Evolutionary conservation across 1,140 invertebrate genomes (phyloP).

Genomic region (Platyura marginata): DNA sequence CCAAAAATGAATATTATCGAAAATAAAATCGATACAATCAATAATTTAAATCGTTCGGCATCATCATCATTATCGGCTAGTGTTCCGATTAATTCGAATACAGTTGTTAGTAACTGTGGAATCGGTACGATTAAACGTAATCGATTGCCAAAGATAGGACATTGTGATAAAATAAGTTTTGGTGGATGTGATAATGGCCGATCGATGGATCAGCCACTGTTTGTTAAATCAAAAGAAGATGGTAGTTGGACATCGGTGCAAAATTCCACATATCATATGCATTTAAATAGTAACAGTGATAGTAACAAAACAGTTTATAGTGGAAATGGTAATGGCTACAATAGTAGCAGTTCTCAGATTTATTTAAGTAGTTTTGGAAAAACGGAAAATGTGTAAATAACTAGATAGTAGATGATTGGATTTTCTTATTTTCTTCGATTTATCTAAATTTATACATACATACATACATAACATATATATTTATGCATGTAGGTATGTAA

Average conservation of each 20-base stretch:
- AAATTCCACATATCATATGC: constrained; percentile 17
- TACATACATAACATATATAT: too few species aligned
- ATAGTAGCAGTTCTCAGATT: constrained; percentile 2
- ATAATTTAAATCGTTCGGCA: constrained; percentile 10
- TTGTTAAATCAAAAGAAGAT: constrained; percentile 23
- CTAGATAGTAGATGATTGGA: too few species aligned
- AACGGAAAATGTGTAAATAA: constrained; percentile 6
- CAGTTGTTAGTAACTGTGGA: background rate
- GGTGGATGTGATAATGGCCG: constrained; percentile 16
- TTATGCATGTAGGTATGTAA: too few species aligned
- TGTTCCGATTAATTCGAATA: background rate
- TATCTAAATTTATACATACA: too few species aligned
- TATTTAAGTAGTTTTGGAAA: constrained; percentile 7
- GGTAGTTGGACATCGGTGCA: constrained; percentile 20
- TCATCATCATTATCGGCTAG: constrained; percentile 4
- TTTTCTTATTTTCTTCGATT: too few species aligned
- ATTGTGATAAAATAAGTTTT: constrained; percentile 20
- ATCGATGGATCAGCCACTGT: constrained; percentile 20
- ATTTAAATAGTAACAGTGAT: constrained; percentile 1
- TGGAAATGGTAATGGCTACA: constrained; percentile 5
- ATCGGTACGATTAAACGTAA: constrained; percentile 18
- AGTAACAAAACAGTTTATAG: constrained; percentile 3
- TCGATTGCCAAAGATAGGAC: constrained; percentile 20
- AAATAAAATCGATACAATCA: constrained; percentile 22
- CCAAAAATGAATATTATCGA: constrained; percentile 22